A percentile compares a stretch with the other conserved stretches of the same genome.
Conservation (phyloP, 2,888 invertebrate species). For the Melieria crassipennis region DNA sequence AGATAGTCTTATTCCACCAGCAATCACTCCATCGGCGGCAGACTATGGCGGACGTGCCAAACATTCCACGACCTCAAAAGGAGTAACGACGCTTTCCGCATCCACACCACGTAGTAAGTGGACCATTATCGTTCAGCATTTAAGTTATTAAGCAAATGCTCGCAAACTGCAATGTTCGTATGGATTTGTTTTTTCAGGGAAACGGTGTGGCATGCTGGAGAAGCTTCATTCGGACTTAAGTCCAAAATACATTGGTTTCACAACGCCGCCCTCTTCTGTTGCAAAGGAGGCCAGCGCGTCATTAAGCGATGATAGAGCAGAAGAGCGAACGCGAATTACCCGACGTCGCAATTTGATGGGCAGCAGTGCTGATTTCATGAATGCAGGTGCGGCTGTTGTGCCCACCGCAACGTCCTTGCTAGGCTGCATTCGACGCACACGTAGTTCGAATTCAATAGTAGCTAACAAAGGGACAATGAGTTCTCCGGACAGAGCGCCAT, state of each 20-base stretch:
- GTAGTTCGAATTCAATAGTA: constrained; percentile 28
- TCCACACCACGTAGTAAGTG: constrained; percentile 24
- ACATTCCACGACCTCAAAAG: too few relatives aligned
- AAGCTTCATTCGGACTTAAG: constrained; percentile 60
- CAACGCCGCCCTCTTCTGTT: constrained; percentile 44
- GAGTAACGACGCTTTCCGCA: constrained; percentile 1
- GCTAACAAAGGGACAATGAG: constrained; percentile 17
- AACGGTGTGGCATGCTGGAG: constrained; percentile 50
- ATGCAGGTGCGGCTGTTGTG: not conserved
- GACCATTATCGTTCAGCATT: not conserved
- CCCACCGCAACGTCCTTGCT: constrained; percentile 7
- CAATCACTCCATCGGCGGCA: too few relatives aligned
- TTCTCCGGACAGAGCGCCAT: constrained; percentile 35
- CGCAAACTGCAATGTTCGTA: not conserved
- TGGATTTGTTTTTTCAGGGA: constrained; percentile 46
- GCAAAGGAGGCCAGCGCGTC: constrained; percentile 12
- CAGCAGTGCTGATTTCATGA: constrained; percentile 1
- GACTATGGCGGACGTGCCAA: too few relatives aligned
- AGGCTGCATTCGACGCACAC: constrained; percentile 41
- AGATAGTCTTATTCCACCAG: too few relatives aligned
- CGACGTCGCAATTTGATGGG: constrained; percentile 15
- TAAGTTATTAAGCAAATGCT: not conserved
- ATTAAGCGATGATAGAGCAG: constrained; percentile 35
- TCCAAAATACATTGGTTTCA: constrained; percentile 62
- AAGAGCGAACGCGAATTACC: constrained; percentile 20